These are phyloP conservation scores for Hemicrepidius hirtus DNA, from an alignment of 2,888 invertebrate species.

Conservation along the genomic window DNA sequence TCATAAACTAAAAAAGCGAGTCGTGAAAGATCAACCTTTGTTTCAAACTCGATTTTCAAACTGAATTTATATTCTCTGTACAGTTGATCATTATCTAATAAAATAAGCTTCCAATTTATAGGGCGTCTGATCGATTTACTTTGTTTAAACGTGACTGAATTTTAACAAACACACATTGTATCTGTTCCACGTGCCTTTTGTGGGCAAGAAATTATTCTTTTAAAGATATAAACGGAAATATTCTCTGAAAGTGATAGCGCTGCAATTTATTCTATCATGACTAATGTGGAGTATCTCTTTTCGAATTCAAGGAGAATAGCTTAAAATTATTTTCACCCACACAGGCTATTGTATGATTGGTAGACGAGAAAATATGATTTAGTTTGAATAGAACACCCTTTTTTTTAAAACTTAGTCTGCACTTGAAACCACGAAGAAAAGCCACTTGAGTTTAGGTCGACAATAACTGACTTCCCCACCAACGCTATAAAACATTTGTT, in stretches of 20 bases:
- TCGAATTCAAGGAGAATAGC: too few relatives aligned
- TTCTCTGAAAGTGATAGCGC: not conserved
- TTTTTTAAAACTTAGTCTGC: too few relatives aligned
- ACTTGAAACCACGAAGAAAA: too few relatives aligned
- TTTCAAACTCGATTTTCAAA: not conserved
- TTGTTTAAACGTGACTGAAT: conserved; percentile 10
- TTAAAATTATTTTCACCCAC: too few relatives aligned
- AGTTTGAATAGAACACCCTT: too few relatives aligned
- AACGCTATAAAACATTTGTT: too few relatives aligned
- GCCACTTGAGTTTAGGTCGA: too few relatives aligned
- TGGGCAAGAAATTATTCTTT: not conserved
- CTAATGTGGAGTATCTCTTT: not conserved
- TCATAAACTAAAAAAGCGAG: too few relatives aligned
- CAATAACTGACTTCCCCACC: too few relatives aligned
- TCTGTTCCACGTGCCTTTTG: conserved; percentile 7
- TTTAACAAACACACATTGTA: conserved; percentile 8
- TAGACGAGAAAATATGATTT: too few relatives aligned
- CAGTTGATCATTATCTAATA: conserved; percentile 2
- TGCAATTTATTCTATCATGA: not conserved
- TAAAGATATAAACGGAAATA: not conserved
- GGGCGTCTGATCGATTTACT: not conserved
- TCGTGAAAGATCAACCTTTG: not conserved
- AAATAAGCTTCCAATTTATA: conserved; percentile 7
- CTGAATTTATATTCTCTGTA: not conserved
- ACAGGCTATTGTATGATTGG: too few relatives aligned